phyloP scores from a whole-genome alignment of 2,797 vertebrate species.

The Spatula versicolor region DNA sequence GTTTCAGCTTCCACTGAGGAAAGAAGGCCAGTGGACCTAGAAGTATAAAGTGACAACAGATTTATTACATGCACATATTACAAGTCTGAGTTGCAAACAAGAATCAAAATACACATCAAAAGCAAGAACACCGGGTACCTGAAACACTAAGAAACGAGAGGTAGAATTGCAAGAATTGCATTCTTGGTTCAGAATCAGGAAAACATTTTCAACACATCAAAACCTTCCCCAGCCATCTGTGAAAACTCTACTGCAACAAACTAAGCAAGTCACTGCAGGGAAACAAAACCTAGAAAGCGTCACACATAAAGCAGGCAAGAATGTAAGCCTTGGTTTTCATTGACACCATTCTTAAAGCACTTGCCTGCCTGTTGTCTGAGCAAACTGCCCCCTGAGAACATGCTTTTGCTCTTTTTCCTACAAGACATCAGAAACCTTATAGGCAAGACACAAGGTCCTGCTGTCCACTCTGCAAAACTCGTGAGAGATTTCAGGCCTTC shows the following conservation, averaged over 20 bases:
- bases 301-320: neutral
- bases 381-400: neutral
- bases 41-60: constrained; percentile 41
- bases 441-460: neutral
- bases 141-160: neutral
- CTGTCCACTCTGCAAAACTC: neutral
- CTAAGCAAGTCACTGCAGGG: neutral
- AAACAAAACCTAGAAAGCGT: neutral
- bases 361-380: neutral
- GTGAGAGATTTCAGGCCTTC: neutral
- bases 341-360: neutral
- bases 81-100: neutral
- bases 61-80: neutral
- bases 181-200: neutral
- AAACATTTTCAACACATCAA: neutral
- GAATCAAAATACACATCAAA: neutral
- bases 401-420: neutral
- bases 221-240: neutral
- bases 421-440: neutral
- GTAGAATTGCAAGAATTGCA: neutral
- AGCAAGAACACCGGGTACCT: neutral
- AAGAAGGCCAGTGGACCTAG: constrained; percentile 71
- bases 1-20: constrained; percentile 74
- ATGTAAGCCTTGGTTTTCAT: neutral
- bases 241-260: neutral